Evolutionary conservation across 2,797 vertebrate species (phyloP).

Genomic region (Tamandua tetradactyla): DNA sequence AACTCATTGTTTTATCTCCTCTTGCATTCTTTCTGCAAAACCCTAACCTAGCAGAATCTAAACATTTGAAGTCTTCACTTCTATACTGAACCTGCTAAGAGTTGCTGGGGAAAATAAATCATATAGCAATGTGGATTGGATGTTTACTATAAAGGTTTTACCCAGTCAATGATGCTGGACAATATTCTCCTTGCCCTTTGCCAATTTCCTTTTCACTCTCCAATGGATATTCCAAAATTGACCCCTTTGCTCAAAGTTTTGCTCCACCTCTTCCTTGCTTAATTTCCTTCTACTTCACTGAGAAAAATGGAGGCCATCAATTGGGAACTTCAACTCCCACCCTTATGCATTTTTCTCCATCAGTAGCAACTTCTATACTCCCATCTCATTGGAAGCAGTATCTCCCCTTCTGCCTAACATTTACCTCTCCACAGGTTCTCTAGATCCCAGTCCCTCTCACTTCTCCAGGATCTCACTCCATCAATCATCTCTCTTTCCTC

Average conservation of each 20-base stretch:
- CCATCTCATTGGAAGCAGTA: background rate
- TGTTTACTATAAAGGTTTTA: background rate
- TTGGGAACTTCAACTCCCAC: background rate
- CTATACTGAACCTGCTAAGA: background rate
- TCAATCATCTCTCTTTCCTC: background rate
- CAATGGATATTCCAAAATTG: conserved; percentile 30
- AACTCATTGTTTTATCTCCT: background rate
- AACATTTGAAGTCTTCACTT: background rate
- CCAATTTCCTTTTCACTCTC: background rate
- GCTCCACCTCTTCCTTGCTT: background rate
- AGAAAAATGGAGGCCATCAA: background rate
- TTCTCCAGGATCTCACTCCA: background rate
- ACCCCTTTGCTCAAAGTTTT: background rate
- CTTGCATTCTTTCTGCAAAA: conserved; percentile 10
- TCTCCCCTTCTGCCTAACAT: background rate
- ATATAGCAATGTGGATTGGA: background rate
- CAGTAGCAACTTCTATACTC: background rate
- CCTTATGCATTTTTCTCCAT: background rate
- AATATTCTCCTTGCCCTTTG: background rate
- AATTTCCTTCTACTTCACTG: conserved; percentile 25
- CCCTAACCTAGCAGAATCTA: background rate
- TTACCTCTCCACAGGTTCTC: background rate
- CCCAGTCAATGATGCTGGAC: background rate
- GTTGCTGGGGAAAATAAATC: background rate
- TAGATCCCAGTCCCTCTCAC: background rate